Evolutionary conservation across 1,140 invertebrate species (phyloP), one percentile per base, ranked within the genome.

Genomic region (Drosophila ohnishii): DNA sequence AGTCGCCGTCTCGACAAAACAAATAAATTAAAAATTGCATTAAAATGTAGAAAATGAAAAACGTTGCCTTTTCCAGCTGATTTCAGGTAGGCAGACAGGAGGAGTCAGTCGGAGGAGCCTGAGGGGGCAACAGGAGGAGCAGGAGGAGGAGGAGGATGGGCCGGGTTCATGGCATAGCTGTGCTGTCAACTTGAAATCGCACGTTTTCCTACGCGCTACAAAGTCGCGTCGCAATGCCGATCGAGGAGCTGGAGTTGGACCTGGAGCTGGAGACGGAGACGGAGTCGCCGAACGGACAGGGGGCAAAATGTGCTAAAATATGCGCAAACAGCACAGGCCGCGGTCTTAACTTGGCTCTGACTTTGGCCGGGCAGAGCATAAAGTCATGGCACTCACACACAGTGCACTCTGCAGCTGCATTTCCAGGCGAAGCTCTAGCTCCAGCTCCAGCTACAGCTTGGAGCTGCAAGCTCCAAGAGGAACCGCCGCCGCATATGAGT

Each of bases 21-120:
- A 88, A 88, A 88, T 88, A 88, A 88, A 88, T 88, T 88, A 88
- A 88, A 88, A 85, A 85, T 88, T 88, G 78, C 85, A 88, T 88
- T 89, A 88, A 90, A 88, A 88, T 88, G 85, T 89, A 85, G 63
- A 89, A 89, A 89, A 88, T 84, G 85, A 88, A 85, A 88, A 88
- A 89, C 77, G 77, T 87, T 89, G 83, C 84, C 78, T 82, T 83
- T 86, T 78, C 85, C 75, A 87, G 78, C 84, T 89, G 80, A 86
- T 86, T 83, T 88, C 50, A 58, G 60, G 55, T 63, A 64, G 50
- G 72, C 55, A 67, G 50, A 67, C 47, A 37, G 30, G n/a, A 32
- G 16, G 13, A 10, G 25, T n/a, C 25, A 16, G 9, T 5, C 14
- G 50, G 30, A 22, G 10, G 5, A 39, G 61, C 13, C 14, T 6